Evolutionary conservation across 2,888 invertebrate species (phyloP).

Genomic region (Latrodectus hesperus): DNA sequence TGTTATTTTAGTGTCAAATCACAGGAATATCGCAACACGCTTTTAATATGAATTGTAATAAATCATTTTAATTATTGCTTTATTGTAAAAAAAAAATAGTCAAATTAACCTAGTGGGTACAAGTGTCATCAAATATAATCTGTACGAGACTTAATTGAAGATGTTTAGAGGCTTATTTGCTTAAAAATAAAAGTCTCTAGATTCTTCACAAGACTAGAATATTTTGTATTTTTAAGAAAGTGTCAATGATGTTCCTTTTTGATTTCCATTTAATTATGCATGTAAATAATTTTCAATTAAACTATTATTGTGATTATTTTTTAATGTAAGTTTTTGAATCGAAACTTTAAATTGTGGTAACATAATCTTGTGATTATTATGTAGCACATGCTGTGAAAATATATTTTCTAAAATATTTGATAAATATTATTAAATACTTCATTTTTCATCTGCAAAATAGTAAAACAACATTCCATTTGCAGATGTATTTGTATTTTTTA

Average conservation of each 20-base stretch:
- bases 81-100: too few relatives aligned
- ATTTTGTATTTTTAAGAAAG: too few relatives aligned
- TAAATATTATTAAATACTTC: conserved; percentile 51
- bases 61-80: too few relatives aligned
- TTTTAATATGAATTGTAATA: too few relatives aligned
- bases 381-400: conserved; percentile 41
- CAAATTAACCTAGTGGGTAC: too few relatives aligned
- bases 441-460: conserved; percentile 67
- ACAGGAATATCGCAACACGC: too few relatives aligned
- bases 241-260: neutral
- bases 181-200: too few relatives aligned
- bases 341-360: conserved; percentile 25
- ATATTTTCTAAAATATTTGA: conserved; percentile 66
- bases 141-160: too few relatives aligned
- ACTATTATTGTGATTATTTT: neutral
- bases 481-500: conserved; percentile 68
- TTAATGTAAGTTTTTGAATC: neutral
- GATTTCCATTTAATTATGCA: neutral
- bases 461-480: conserved; percentile 68
- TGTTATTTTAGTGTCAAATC: too few relatives aligned
- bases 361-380: conserved; percentile 58
- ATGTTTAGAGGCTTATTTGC: too few relatives aligned
- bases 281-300: conserved; percentile 10
- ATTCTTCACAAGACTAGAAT: too few relatives aligned
- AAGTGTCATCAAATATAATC: too few relatives aligned